Base-by-base conservation (phyloP, 2,888 invertebrate genomes). In the Erynnis tages region DNA sequence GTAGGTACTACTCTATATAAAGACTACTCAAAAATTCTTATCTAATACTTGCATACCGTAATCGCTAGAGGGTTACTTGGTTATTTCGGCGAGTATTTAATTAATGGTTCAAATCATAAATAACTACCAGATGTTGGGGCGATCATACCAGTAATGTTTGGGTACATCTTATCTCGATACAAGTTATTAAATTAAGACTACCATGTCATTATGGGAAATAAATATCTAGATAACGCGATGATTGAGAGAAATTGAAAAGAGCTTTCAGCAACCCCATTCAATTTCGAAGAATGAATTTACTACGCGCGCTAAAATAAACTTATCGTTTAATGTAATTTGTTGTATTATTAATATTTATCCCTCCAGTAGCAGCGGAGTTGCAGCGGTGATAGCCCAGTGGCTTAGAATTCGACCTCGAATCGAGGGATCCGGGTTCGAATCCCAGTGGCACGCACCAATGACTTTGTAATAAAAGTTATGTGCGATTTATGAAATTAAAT, bases 101-200 rank as follows among this genome's bases (percentile, higher is more conserved):
- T 30, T 11, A 30, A 2, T 38, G 44, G 13, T 10, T 10, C 10
- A 11, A 11, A 27, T 30, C 19, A 21, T 44, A 43, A 30, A 43
- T 30, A 44, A 32, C 8, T 32, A 11, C 29, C 21, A 44, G 44
- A 44, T 30, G 30, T 44, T 38, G 2, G 27, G 27, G 19, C 17
- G 41, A 27, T 27, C 17, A 13, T 14, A 21, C 30, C 32, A 7
- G 44, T 44, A 44, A 44, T 44, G 30, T 44, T 32, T 44, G 44
- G 30, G 17, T 32, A 4, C 13, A 17, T 13, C 13, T 32, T 44
- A 44, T 44, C 44, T 43, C 1, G 44, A 44, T 30, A 8, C 7
- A 11, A 30, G 13, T 44, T 32, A 44, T 32, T 44, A 13, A 44
- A 44, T 44, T 16, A 13, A 29, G 5, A 30, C 17, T 16, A 30